Conservation (phyloP, 2,113 vertebrate species). For the Steatornis caripensis region DNA sequence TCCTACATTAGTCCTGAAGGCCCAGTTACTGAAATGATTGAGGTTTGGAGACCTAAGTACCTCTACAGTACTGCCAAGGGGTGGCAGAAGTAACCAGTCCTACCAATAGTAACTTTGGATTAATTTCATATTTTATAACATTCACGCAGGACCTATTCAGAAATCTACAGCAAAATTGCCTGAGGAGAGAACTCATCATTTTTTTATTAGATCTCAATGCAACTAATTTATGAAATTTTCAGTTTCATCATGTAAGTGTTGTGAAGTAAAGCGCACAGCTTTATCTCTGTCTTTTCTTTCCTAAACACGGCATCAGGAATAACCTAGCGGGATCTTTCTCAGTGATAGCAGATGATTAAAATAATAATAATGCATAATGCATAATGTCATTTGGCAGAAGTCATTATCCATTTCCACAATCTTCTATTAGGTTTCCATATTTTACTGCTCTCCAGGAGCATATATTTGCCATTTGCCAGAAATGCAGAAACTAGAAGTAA, state of each 20-base stretch:
- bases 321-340: neutral
- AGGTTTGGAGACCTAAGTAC: neutral
- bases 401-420: neutral
- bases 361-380: slow-evolving; percentile 30
- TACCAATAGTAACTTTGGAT: neutral
- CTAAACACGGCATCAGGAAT: neutral
- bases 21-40: neutral
- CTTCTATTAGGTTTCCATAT: neutral
- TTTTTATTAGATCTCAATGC: neutral
- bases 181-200: neutral
- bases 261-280: neutral
- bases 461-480: neutral
- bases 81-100: neutral
- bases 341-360: neutral
- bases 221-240: neutral
- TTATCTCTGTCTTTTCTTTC: neutral
- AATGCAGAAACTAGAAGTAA: neutral
- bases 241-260: neutral
- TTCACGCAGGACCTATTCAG: neutral
- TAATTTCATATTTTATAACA: neutral
- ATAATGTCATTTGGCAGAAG: neutral
- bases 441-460: neutral
- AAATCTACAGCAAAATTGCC: neutral
- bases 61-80: neutral
- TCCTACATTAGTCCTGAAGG: neutral